These are phyloP conservation scores for Tenebrio molitor DNA, from an alignment of 1,140 invertebrate species.

Conservation along the genomic window DNA sequence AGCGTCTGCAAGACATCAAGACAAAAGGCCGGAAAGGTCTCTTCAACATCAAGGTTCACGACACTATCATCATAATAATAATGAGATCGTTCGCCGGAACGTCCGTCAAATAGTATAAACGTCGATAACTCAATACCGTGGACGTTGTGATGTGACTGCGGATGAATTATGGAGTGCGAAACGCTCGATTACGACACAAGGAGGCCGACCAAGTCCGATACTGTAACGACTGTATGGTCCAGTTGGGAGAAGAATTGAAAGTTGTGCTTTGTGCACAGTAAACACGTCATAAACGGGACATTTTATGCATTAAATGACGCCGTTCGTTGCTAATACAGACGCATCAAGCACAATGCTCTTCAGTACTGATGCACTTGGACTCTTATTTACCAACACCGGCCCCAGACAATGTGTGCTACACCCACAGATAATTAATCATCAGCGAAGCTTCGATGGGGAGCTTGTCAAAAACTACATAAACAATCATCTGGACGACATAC, in stretches of 20 bases:
- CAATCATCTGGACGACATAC: too few relatives aligned
- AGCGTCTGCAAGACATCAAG: background rate
- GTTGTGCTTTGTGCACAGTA: constrained; percentile 10
- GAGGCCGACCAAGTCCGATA: background rate
- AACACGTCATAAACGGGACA: background rate
- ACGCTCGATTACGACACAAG: constrained; percentile 11
- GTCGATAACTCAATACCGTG: constrained; percentile 23
- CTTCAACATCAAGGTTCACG: constrained; percentile 24
- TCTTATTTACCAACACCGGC: too few relatives aligned
- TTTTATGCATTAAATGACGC: too few relatives aligned
- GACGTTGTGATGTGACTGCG: constrained; percentile 3
- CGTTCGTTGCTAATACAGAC: too few relatives aligned
- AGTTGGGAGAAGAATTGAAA: too few relatives aligned
- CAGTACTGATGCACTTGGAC: too few relatives aligned
- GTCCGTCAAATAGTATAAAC: constrained; percentile 9
- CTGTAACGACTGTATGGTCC: background rate
- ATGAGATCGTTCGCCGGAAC: constrained; percentile 21
- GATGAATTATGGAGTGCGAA: constrained; percentile 33
- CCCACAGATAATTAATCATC: too few relatives aligned
- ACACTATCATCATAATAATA: constrained; percentile 28
- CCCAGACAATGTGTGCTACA: too few relatives aligned
- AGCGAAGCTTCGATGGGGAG: too few relatives aligned
- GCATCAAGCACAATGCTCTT: too few relatives aligned
- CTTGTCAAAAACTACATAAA: too few relatives aligned
- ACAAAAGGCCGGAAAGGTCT: constrained; percentile 30